These are phyloP conservation scores for Eonycteris spelaea DNA, from an alignment of 2,113 vertebrate species.

Conservation along the genomic window DNA sequence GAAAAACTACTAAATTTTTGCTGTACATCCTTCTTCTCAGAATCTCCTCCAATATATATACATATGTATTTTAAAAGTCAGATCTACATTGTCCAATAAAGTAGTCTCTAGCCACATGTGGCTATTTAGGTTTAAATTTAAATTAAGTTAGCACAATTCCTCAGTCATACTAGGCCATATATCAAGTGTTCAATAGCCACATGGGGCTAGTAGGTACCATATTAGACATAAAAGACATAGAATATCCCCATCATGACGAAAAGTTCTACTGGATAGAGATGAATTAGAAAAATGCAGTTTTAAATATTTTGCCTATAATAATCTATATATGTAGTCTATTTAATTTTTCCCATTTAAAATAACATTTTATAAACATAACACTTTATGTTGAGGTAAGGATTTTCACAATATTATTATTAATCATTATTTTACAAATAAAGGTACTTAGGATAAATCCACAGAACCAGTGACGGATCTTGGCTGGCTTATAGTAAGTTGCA, in stretches of 20 bases:
- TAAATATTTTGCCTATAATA: not conserved
- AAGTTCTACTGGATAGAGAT: not conserved
- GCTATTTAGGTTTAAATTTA: not conserved
- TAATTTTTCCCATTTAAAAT: conserved; percentile 6
- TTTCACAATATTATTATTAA: not conserved
- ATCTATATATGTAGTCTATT: not conserved
- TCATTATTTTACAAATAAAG: not conserved
- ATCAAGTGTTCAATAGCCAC: not conserved
- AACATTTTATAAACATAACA: not conserved
- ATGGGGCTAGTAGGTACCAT: not conserved
- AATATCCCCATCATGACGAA: not conserved
- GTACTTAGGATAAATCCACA: not conserved
- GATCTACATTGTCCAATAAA: not conserved
- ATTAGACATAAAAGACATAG: not conserved
- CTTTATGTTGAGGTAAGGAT: not conserved
- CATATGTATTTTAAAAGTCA: not conserved
- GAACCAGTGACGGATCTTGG: not conserved
- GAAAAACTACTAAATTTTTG: not conserved
- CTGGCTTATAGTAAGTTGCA: not conserved
- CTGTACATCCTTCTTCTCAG: not conserved
- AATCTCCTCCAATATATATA: not conserved
- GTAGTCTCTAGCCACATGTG: not conserved
- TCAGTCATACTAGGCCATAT: not conserved
- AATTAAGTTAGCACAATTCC: not conserved
- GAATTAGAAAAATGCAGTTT: not conserved